phyloP scores from a whole-genome alignment of 2,113 vertebrate species.

The Catharus minimus region DNA sequence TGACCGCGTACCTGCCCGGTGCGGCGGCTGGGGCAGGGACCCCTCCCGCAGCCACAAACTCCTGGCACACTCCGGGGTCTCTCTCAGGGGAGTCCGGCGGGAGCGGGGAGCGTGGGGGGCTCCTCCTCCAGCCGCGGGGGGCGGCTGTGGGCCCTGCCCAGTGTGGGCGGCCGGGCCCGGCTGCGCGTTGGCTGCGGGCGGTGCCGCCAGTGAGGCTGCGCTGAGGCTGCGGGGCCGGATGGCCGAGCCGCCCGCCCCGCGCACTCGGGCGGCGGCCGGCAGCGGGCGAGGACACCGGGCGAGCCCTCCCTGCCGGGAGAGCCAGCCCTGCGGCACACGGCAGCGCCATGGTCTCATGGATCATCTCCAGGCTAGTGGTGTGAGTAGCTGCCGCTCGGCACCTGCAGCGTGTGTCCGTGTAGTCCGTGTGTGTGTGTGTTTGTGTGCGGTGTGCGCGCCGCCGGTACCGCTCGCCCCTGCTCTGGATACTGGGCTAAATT shows the following conservation, averaged over 20 bases:
- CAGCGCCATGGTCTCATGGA: constrained; percentile 98
- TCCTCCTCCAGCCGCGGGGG: neutral
- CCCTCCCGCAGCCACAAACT: neutral
- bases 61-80: neutral
- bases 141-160: constrained; percentile 55
- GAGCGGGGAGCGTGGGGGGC: neutral
- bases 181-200: constrained; percentile 34
- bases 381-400: constrained; percentile 79
- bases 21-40: neutral
- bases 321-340: neutral
- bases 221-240: constrained; percentile 64
- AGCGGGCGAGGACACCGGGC: constrained; percentile 16
- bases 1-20: fast-evolving
- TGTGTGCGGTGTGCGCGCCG: neutral
- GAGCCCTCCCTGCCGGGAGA: neutral
- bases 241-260: constrained; percentile 66
- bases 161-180: constrained; percentile 11
- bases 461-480: neutral
- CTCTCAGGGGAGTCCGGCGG: neutral
- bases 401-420: neutral
- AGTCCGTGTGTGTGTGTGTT: too few relatives aligned
- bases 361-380: constrained; percentile 98
- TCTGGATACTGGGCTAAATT: constrained; percentile 56
- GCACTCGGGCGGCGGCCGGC: constrained; percentile 69
- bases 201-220: constrained; percentile 72